These are phyloP conservation scores for Aplysia californica DNA, from an alignment of 1,140 invertebrate genomes.

Conservation along the genomic window DNA sequence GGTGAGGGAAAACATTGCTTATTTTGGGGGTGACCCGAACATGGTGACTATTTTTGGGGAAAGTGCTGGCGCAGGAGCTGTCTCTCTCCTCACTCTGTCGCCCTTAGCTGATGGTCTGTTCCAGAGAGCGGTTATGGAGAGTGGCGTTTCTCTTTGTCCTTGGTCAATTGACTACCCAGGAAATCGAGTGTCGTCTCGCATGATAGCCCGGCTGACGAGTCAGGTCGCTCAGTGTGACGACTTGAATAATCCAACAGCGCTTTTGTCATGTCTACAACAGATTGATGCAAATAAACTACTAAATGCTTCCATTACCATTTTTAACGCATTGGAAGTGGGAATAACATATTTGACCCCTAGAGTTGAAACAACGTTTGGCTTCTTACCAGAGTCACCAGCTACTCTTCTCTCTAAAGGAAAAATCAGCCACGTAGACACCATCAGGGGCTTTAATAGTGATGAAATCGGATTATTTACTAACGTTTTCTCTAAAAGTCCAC, in stretches of 20 bases:
- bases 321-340: neutral
- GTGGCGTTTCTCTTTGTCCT: constrained; percentile 11
- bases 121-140: constrained; percentile 10
- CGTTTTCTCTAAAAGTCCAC: no score
- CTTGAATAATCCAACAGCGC: neutral
- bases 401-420: neutral
- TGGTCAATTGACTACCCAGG: constrained; percentile 11
- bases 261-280: neutral
- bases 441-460: constrained; percentile 9
- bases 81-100: constrained; percentile 50
- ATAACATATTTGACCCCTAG: neutral
- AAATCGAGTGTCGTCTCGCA: neutral
- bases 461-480: no score
- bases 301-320: neutral
- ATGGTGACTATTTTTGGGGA: constrained; percentile 92
- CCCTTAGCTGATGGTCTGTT: constrained; percentile 33
- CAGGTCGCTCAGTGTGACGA: neutral
- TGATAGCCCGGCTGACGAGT: neutral
- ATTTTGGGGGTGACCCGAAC: constrained; percentile 88
- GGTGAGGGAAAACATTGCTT: constrained; percentile 88
- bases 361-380: neutral
- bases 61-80: constrained; percentile 80
- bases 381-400: neutral
- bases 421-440: neutral
- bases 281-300: neutral